A percentile compares a stretch with the other conserved stretches of the same genome.
phyloP scores from a whole-genome alignment of 2,888 invertebrate species.

The Pasiphila rectangulata region DNA sequence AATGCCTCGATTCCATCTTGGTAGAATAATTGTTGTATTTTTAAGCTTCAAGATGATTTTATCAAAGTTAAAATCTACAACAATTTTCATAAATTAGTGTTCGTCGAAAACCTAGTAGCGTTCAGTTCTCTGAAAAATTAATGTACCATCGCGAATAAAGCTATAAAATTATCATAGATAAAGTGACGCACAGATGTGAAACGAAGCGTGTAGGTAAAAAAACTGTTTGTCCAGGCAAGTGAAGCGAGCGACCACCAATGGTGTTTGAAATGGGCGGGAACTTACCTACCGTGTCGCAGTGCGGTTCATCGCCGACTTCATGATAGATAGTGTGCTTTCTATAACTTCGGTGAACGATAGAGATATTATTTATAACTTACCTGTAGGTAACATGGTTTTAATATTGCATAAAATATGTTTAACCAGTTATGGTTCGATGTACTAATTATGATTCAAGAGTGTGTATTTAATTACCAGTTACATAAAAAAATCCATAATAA shows the following conservation, averaged over 20 bases:
- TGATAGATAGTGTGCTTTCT: too few relatives aligned
- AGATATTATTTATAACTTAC: too few relatives aligned
- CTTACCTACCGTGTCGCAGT: slow-evolving; percentile 16
- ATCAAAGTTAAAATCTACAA: slow-evolving; percentile 1
- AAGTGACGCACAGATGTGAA: slow-evolving; percentile 28
- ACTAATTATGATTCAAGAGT: too few relatives aligned
- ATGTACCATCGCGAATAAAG: slow-evolving; percentile 22
- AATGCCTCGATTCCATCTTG: too few relatives aligned
- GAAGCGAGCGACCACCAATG: slow-evolving; percentile 45
- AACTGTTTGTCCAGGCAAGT: slow-evolving; percentile 37
- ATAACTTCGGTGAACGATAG: too few relatives aligned
- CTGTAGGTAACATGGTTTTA: too few relatives aligned
- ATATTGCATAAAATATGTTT: too few relatives aligned
- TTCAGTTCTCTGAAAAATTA: slow-evolving; percentile 21
- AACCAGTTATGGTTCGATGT: too few relatives aligned
- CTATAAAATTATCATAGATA: slow-evolving; percentile 27
- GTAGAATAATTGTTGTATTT: too few relatives aligned
- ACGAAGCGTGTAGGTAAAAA: slow-evolving; percentile 31
- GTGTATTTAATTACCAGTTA: too few relatives aligned
- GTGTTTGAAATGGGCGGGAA: slow-evolving; percentile 35
- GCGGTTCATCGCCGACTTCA: slow-evolving; percentile 10
- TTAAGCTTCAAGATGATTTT: neutral
- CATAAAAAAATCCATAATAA: too few relatives aligned
- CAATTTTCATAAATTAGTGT: slow-evolving; percentile 9
- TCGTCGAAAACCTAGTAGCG: neutral